Base-by-base conservation (phyloP, 2,888 invertebrate species). In the Andrena trimmerana region DNA sequence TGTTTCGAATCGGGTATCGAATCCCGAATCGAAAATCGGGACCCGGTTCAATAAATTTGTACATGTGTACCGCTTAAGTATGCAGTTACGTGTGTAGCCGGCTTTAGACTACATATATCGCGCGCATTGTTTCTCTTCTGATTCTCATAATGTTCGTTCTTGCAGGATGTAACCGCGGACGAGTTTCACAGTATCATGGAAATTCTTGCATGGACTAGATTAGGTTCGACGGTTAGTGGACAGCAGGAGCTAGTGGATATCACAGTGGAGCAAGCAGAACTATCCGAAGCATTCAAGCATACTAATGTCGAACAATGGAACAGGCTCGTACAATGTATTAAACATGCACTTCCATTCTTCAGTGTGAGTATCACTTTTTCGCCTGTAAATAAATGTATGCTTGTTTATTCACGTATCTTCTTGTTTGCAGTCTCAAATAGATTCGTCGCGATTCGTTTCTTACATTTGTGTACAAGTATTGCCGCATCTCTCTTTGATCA, bases 141-240 rank as follows among this genome's bases (percentile, higher is more conserved):
- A 31, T n/a, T 65, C 70, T 68, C 3, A 52, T 69, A 13, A 72
- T 16, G 73, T 72, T 69, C 3, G 48, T 54, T 48, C 29, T 81
- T 85, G n/a, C 91, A 98, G 96, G 98, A 98, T 95, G 97, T 98
- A 36, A 97, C 97, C 16, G 98, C 98, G 48, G 98, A 98, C 88
- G 99, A 99, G 94, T 99, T 99, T 94, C 97, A 98, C 90, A 96
- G 96, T 83, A 96, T 99, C 79, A 98, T 99, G 97, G 97, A 97
- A 65, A 96, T 98, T 87, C 95, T 99, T 88, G 96, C 97, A 36
- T 96, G 96, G 94, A 97, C 99, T 10, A 96, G 97, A 93, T 95
- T 97, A 65, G 97, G 98, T 67, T 97, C 97, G 88, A 97, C 98
- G 7, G 95, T 97, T 16, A 95, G 95, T 65, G 99, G 99, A 4